Evolutionary conservation across 2,888 invertebrate species (phyloP).

Genomic region (Tipula helvola): DNA sequence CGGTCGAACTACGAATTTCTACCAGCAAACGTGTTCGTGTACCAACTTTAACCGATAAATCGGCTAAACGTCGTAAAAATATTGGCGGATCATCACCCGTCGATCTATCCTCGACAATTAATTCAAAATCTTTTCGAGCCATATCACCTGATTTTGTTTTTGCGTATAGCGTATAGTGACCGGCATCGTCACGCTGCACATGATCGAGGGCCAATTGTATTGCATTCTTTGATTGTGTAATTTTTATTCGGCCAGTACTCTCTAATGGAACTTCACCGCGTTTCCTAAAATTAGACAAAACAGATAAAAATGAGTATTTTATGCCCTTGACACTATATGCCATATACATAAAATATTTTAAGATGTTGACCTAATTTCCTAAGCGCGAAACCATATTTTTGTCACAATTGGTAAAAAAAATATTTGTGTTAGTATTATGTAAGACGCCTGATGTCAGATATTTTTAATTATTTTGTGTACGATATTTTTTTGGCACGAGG

Average conservation of each 20-base stretch:
- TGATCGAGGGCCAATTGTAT: slow-evolving; percentile 65
- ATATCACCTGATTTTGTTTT: slow-evolving; percentile 42
- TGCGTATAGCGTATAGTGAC: slow-evolving; percentile 61
- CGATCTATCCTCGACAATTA: slow-evolving; percentile 44
- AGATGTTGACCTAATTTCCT: neutral
- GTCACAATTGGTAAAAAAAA: neutral
- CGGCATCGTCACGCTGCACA: slow-evolving; percentile 56
- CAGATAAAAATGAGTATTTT: neutral
- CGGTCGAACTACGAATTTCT: slow-evolving; percentile 67
- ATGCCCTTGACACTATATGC: neutral
- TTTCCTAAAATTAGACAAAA: slow-evolving; percentile 29
- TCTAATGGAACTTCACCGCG: slow-evolving; percentile 48
- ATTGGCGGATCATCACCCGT: slow-evolving; percentile 63
- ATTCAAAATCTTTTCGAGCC: slow-evolving; percentile 41
- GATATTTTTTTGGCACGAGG: neutral
- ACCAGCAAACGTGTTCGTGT: slow-evolving; percentile 73
- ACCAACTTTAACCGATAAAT: slow-evolving; percentile 82
- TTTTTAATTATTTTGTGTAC: neutral
- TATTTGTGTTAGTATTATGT: neutral
- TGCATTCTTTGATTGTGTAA: slow-evolving; percentile 41
- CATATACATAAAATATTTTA: neutral
- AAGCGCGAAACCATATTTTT: neutral
- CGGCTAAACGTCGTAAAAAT: slow-evolving; percentile 71
- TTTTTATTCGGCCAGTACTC: slow-evolving; percentile 51
- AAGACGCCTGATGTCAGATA: neutral